phyloP scores from a whole-genome alignment of 2,113 vertebrate genomes.

The Percopsis transmontana region DNA sequence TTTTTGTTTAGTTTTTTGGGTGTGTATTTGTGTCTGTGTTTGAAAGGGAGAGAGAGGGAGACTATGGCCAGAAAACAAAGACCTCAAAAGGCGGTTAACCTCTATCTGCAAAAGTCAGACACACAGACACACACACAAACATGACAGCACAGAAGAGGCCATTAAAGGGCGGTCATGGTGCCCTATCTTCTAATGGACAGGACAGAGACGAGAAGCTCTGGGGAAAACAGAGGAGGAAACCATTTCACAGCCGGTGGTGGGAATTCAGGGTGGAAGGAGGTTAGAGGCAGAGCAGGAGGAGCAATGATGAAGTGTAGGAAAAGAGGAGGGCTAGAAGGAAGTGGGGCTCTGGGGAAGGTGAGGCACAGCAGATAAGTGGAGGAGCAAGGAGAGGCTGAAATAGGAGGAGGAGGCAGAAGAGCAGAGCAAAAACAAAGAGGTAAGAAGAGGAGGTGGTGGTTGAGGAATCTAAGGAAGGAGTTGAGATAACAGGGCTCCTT shows the following conservation, averaged over 20 bases:
- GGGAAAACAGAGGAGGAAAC: not conserved
- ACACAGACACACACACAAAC: constrained; percentile 9
- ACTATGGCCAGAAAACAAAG: no score
- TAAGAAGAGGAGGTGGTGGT: not conserved
- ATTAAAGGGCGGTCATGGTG: constrained; percentile 1
- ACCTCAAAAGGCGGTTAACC: no score
- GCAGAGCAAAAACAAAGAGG: not conserved
- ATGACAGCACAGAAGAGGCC: constrained; percentile 5
- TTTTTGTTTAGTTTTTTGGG: no score
- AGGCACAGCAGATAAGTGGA: not conserved
- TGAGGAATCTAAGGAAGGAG: not conserved
- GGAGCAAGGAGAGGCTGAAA: not conserved
- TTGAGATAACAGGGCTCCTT: no score
- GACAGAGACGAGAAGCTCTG: not conserved
- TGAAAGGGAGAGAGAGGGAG: no score
- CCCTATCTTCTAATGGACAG: constrained; percentile 1
- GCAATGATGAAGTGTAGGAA: not conserved
- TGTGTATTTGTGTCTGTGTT: no score
- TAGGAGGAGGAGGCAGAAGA: not conserved
- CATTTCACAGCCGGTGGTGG: constrained; percentile 2
- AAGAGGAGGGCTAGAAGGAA: not conserved
- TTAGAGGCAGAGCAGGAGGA: not conserved
- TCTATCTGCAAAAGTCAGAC: not conserved
- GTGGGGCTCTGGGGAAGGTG: not conserved
- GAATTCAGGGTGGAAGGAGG: not conserved